Evolutionary conservation across 1,140 invertebrate species (phyloP), one percentile per base, ranked within the genome.

Genomic region (Hylaeus anthracinus): DNA sequence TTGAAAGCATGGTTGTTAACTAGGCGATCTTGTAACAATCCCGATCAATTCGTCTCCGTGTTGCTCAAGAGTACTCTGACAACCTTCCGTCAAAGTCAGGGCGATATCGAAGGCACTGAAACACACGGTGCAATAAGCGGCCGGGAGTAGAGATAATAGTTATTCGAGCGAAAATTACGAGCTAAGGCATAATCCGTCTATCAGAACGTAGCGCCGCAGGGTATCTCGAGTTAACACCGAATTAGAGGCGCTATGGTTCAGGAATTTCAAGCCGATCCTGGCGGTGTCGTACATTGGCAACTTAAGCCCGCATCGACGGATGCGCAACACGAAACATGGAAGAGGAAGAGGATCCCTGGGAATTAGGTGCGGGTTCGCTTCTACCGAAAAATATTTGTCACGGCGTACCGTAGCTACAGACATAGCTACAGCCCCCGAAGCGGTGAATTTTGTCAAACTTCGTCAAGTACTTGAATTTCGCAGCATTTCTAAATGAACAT

Each of bases 161-260:
- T 37, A 39, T 1, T 64, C 39, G 37, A 43, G 61, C 61, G 61
- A 64, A 64, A 64, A 64, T 64, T 41, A 64, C 61, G 61, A 64
- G 39, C 5, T 10, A 43, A 64, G 39, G 10, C 3, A 9, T 64
- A 39, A 64, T 64, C 61, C 61, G 39, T 12, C 65, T 56, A 41
- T 39, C n/a, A 14, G 26, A 70, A 53, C 39, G 51, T 56, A 41
- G 37, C 51, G 45, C 67, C 6, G n/a, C 39, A 9, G 39, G 67
- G 65, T 67, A 67, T 43, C 61, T 12, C 51, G 53, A 70, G 67
- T 70, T 70, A 70, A 56, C 37, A 70, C 39, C 51, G 67, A 70
- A 51, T 70, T 70, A 70, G 51, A 15, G 37, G 67, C 37, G 37
- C 5, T 4, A 55, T 3, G 67, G 45, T 51, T 56, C 37, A 70